Evolutionary conservation across 2,888 invertebrate species (phyloP), one percentile per base, ranked within the genome.

Genomic region (Plebejus argus): DNA sequence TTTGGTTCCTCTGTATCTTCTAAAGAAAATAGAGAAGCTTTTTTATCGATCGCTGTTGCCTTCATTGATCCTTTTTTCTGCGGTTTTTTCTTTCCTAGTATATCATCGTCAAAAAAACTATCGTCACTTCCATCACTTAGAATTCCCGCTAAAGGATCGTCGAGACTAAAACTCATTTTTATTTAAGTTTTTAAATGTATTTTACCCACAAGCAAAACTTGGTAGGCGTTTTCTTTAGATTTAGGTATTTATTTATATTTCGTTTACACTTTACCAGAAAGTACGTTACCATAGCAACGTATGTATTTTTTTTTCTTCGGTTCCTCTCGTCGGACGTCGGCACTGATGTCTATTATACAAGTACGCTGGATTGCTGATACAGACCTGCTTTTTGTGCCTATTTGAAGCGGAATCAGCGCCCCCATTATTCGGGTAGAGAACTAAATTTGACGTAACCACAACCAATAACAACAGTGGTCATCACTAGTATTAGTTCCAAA

Each of bases 71-170:
- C 85, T 81, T 87, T 89, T 81, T 90, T 90, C 80, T 91, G 76
- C 3, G 89, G 81, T 82, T 92, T 92, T 83, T 91, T 94, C 83
- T 92, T 93, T 23, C 92, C 91, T 61, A 93, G 82, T 78, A 92
- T 94, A 81, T 95, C 95, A 82, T 95, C 95, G 81, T 96, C 96
- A 83, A 96, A 96, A 84, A 96, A 96, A 88, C 96, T 96, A 83
- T 96, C 96, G 83, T 96, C 96, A 83, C 96, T 96, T 78, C 95
- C 96, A 84, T 96, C 96, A 84, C 96, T 96, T 72, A 96, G 88
- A 83, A 95, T 93, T 83, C 96, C 96, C 49, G 95, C 96, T 80
- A 96, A 87, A 15, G 96, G 95, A 87, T 96, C 96, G 76, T 96
- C 95, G 49, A 95, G 84, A 85, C 95, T 95, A 82, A 95, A 95